Base-by-base conservation (phyloP, 2,888 invertebrate genomes). In the Trichogramma evanescens region DNA sequence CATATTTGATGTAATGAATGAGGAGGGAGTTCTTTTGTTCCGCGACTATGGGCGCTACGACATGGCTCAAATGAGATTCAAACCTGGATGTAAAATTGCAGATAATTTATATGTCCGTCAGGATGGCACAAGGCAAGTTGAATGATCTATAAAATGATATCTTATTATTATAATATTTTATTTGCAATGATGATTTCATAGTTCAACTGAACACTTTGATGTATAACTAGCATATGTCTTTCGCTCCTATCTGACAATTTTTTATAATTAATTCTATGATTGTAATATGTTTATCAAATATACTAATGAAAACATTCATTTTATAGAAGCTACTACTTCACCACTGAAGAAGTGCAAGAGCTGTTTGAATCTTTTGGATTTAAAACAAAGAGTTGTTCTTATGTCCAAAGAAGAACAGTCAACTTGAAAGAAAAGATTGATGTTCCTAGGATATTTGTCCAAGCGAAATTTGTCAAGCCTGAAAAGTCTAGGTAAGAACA, bases 81-180 rank as follows among this genome's bases (percentile, higher is more conserved):
- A 92, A 64, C 86, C 93, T 0, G 96, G 95, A 0, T 89, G 93
- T 73, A 96, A 97, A 78, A 90, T 98, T 54, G 79, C 86, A 0
- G 95, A 97, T 4, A 92, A 95, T 74, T 91, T 95, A 69, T 99
- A 98, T 74, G 91, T 94, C 83, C 81, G 98, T 13, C 97, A 97
- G 77, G 98, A 99, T 84, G 96, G 96, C 1, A 98, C 97, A 0
- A 86, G 95, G 85, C 88, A 74, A 66, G 68, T 69, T 50, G n/a
- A 48, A 54, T 26, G 50, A 10, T 43, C n/a, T 46, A 50, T 6
- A 9, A 26, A 50, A 9, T 54, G 3, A 26, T 26, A 26, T 26
- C 26, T 26, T 26, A 26, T 26, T 26, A 26, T 26, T 2, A 26
- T 2, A 26, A 26, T 40, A 42, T 48, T 43, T 53, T 6, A 43